Conservation (phyloP, 2,888 invertebrate genomes). For the Ectobius pallidus region DNA sequence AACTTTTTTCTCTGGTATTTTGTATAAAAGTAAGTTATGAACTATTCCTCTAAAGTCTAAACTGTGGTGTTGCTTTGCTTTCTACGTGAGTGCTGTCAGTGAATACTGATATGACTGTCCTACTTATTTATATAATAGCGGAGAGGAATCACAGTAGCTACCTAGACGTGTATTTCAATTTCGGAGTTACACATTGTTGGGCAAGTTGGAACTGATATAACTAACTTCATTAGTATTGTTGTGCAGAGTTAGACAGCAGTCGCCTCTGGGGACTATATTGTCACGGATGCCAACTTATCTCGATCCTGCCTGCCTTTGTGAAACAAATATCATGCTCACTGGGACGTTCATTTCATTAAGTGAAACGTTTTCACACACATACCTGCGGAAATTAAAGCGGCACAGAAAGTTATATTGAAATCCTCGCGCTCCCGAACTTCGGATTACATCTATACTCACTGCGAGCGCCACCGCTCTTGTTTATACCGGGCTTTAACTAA, state of each 20-base stretch:
- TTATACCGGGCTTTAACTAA: too few relatives aligned
- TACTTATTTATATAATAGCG: too few relatives aligned
- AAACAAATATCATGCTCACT: not conserved
- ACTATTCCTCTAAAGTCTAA: too few relatives aligned
- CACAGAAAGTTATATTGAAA: conserved; percentile 26
- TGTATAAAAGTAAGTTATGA: too few relatives aligned
- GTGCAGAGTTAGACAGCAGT: not conserved
- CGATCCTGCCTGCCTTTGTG: not conserved
- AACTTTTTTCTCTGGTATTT: too few relatives aligned
- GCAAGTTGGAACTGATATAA: not conserved
- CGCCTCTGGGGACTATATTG: not conserved
- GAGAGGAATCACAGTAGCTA: too few relatives aligned
- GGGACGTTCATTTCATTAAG: conserved; percentile 4
- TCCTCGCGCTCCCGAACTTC: too few relatives aligned
- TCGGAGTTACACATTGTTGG: not conserved
- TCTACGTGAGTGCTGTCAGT: too few relatives aligned
- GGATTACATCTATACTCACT: conserved; percentile 1
- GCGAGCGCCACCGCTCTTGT: too few relatives aligned
- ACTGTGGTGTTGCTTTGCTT: too few relatives aligned
- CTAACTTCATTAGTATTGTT: conserved; percentile 7
- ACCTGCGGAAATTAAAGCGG: conserved; percentile 28
- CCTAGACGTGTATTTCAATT: not conserved
- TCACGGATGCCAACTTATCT: not conserved
- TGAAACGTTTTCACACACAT: not conserved
- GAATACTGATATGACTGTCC: too few relatives aligned